Base-by-base conservation (phyloP, 2,888 invertebrate species). In the Caenorhabditis macrosperma region DNA sequence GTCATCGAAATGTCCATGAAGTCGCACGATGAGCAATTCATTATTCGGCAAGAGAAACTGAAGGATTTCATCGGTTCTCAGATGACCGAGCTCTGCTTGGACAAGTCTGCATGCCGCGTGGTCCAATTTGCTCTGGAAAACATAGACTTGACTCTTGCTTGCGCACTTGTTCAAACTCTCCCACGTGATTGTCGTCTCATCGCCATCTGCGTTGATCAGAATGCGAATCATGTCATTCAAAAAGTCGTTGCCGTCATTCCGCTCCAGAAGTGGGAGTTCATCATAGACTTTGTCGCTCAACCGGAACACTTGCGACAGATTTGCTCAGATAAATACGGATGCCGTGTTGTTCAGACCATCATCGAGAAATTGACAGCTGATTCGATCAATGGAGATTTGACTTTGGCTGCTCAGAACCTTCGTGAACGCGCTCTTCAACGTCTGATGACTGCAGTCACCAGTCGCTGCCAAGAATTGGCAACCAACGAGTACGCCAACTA, bases 401-500 rank as follows among this genome's bases (percentile, higher is more conserved):
- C 68, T 9, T 1, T 54, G 6, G 28, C 12, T 4, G 68, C 68
- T 22, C 55, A 69, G 30, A 77, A 28, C 41, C 48, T 33, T 0
- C 59, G 67, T 1, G 75, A 67, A 24, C 64, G 59, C 1, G 71
- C 66, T 4, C 79, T 81, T 41, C 74, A 67, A n/a, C 61, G 67
- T 24, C 48, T 85, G 26, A 85, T 83, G 85, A 30, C 22, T 9
- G 26, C 64, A 2, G 55, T 85, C 12, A 46, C 75, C 15, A n/a
- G 33, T 9, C 61, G 67, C 15, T 85, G 83, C 52, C 59, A 78
- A 33, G 72, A 82, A 15, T 61, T 87, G 50, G 80, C 85, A 0
- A 78, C 80, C n/a, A 85, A 89, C 69, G 87, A 89, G 63, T 89
- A 83, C 72, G 89, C 88, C 67, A 89, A 89, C 77, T 89, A 89